phyloP scores from a whole-genome alignment of 1,140 invertebrate species.

The Leptopilina clavipes region DNA sequence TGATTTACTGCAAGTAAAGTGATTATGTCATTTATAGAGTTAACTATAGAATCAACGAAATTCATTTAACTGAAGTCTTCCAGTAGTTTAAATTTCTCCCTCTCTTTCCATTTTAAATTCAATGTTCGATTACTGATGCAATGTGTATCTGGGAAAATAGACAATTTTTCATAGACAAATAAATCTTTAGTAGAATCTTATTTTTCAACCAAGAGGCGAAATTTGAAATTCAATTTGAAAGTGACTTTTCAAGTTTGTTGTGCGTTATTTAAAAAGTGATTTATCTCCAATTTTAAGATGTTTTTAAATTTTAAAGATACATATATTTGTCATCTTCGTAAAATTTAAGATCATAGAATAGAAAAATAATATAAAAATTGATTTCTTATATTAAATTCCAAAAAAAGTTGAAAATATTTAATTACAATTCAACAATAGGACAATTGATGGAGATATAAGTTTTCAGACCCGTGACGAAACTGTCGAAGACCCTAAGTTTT shows the following conservation, averaged over 20 bases:
- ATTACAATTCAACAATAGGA: not conserved
- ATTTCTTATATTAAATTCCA: no score
- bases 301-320: no score
- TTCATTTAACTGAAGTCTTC: not conserved
- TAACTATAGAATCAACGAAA: not conserved
- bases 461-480: not conserved
- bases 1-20: slow-evolving; percentile 6
- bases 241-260: not conserved
- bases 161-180: not conserved
- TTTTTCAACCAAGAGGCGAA: not conserved
- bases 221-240: not conserved
- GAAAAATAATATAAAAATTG: no score
- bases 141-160: not conserved
- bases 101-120: not conserved
- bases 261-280: no score
- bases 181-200: not conserved
- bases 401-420: not conserved
- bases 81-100: not conserved
- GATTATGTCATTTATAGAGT: not conserved
- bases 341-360: no score
- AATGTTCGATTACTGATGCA: not conserved
- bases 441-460: not conserved
- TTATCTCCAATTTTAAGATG: no score
- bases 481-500: not conserved
- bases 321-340: no score